phyloP scores from a whole-genome alignment of 1,140 invertebrate species.

The Drosophila trapezifrons region DNA sequence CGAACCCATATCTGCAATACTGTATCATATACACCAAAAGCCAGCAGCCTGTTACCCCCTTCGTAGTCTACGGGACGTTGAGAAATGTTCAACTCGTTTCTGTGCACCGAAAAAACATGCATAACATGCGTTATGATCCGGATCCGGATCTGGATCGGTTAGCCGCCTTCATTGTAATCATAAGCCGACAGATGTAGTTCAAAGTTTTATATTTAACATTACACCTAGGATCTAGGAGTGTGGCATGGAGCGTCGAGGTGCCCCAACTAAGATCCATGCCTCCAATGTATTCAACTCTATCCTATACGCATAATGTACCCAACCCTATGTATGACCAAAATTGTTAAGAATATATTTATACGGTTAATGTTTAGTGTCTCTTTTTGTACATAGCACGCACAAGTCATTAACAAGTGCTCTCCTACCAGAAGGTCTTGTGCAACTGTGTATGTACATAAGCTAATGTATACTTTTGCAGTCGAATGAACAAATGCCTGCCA shows the following conservation, averaged over 20 bases:
- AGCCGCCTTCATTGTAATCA: constrained; percentile 24
- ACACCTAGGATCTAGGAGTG: constrained; percentile 8
- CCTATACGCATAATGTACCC: constrained; percentile 36
- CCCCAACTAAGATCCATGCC: neutral
- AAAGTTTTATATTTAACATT: constrained; percentile 47
- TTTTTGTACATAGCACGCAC: constrained; percentile 35
- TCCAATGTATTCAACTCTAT: constrained; percentile 41
- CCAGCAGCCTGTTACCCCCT: constrained; percentile 37
- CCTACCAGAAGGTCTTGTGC: constrained; percentile 39
- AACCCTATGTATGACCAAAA: constrained; percentile 46
- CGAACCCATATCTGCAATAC: constrained; percentile 54
- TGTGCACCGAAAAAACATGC: constrained; percentile 23
- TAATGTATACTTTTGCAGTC: constrained; percentile 42
- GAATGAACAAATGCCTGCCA: constrained; percentile 45
- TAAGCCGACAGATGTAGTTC: constrained; percentile 45
- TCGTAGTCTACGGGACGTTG: constrained; percentile 42
- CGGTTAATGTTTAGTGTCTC: constrained; percentile 20
- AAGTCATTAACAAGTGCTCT: constrained; percentile 45
- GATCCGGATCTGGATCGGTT: constrained; percentile 24
- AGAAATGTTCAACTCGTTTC: constrained; percentile 57
- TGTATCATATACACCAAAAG: constrained; percentile 45
- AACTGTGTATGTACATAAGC: constrained; percentile 29
- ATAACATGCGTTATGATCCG: constrained; percentile 23
- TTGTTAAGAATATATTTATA: constrained; percentile 47
- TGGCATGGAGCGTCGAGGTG: constrained; percentile 3